These are phyloP conservation scores for Timema cristinae DNA, from an alignment of 2,888 invertebrate species.

Conservation along the genomic window DNA sequence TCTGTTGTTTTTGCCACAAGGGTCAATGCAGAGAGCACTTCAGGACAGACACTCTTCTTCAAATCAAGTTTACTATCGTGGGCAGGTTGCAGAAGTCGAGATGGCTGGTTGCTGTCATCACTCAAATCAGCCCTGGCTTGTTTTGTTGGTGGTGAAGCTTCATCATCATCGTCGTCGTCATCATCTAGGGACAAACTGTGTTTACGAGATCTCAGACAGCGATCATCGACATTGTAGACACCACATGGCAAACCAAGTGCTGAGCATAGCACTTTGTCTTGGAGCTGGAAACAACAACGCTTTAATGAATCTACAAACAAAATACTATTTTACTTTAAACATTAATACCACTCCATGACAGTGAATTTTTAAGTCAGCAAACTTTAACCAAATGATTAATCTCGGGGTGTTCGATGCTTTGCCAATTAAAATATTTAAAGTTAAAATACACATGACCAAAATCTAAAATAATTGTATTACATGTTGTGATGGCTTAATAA, in stretches of 20 bases:
- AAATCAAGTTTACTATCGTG: neutral
- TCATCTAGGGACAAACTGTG: constrained; percentile 35
- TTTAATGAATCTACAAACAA: too few relatives aligned
- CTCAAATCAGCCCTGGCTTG: neutral
- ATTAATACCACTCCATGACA: too few relatives aligned
- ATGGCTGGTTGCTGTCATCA: neutral
- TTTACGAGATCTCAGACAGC: constrained; percentile 32
- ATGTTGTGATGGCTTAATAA: too few relatives aligned
- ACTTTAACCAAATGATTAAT: too few relatives aligned
- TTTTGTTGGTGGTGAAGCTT: constrained; percentile 22
- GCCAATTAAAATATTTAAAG: too few relatives aligned
- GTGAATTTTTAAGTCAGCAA: too few relatives aligned
- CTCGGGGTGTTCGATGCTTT: too few relatives aligned
- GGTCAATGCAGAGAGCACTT: constrained; percentile 42
- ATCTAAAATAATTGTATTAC: too few relatives aligned
- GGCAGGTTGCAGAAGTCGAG: neutral
- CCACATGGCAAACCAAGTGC: constrained; percentile 25
- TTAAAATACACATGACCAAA: too few relatives aligned
- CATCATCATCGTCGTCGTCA: constrained; percentile 37
- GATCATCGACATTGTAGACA: constrained; percentile 25
- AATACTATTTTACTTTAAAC: too few relatives aligned
- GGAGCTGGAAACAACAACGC: constrained; percentile 21
- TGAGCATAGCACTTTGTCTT: constrained; percentile 26
- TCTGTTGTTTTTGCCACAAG: constrained; percentile 28
- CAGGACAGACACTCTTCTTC: constrained; percentile 37